Evolutionary conservation across 2,113 vertebrate species (phyloP), one percentile per base, ranked within the genome.

Genomic region (Corydoras maculifer): DNA sequence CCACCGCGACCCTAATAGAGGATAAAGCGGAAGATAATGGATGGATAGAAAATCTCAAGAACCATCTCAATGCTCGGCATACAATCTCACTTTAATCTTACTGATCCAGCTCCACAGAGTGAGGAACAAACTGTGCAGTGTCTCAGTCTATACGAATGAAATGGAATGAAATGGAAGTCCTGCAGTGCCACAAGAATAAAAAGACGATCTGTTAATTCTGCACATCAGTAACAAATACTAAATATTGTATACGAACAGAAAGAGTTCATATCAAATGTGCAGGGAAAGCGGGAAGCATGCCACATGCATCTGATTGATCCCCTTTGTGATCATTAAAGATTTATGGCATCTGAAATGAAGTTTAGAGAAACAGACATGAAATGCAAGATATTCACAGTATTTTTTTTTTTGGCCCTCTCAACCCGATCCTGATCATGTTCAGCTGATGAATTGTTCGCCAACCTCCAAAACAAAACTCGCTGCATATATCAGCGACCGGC

Each of bases 231-330:
- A 35, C 48, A 30, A 32, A 43, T 29, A 11, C 58, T 60, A 25
- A 73, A 73, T 61, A 73, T 67, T 67, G 58, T 54, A 73, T 61
- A 60, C 11, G 13, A 61, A 61, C 49, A 61, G 71, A 67, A 10
- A 25, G 57, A 9, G 55, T 48, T 60, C 49, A 11, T 51, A 51
- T 61, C 30, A 61, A 18, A 43, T n/a, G 48, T 35, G 14, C 63
- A 29, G 7, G n/a, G 54, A 15, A 35, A 67, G 65, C n/a, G 65
- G 11, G 8, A 67, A 67, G 18, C 8, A 50, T 25, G 31, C n/a
- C 18, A 5, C 48, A 29, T 29, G 64, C n/a, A 54, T 54, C 30
- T 29, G 71, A 11, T 53, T 73, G 48, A 73, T 18, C 55, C 57
- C 32, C 14, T 73, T 67, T 67, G 64, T 25, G 9, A 18, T 60